These are phyloP conservation scores for Incurvaria masculella DNA, from an alignment of 2,888 invertebrate genomes.

Conservation along the genomic window DNA sequence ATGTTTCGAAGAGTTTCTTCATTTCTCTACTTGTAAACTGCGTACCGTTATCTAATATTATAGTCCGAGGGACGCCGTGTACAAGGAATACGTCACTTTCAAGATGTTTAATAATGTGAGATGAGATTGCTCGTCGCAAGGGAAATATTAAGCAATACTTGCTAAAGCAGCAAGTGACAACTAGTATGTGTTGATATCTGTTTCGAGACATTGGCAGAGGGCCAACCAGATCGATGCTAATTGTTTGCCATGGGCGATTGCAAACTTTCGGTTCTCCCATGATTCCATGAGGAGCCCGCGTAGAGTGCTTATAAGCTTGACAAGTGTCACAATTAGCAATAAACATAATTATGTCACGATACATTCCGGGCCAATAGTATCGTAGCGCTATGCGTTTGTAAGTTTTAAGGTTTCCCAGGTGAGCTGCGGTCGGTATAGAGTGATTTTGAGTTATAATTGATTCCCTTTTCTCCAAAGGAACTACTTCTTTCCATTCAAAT, in stretches of 20 bases:
- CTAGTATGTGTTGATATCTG: no score
- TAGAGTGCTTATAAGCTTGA: constrained; percentile 10
- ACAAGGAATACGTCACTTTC: no score
- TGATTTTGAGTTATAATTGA: no score
- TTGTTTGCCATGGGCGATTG: constrained; percentile 17
- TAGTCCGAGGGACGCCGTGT: not conserved
- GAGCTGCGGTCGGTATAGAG: constrained; percentile 12
- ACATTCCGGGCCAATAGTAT: constrained; percentile 18
- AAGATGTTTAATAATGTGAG: no score
- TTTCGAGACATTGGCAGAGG: not conserved
- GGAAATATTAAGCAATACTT: no score
- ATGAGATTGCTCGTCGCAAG: no score
- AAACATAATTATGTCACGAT: constrained; percentile 12
- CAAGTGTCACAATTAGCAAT: constrained; percentile 13
- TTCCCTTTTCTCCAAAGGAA: no score
- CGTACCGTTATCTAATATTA: constrained; percentile 7
- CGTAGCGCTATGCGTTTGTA: constrained; percentile 14
- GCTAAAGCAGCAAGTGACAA: no score
- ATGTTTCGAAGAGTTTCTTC: constrained; percentile 5
- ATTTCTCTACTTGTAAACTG: constrained; percentile 6
- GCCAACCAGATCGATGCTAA: constrained; percentile 15
- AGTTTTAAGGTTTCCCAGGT: constrained; percentile 18
- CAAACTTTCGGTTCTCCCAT: constrained; percentile 18
- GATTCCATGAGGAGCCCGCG: constrained; percentile 11
- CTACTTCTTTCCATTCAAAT: no score